These are phyloP conservation scores for Colaptes auratus DNA, from an alignment of 2,113 vertebrate species.

Conservation along the genomic window DNA sequence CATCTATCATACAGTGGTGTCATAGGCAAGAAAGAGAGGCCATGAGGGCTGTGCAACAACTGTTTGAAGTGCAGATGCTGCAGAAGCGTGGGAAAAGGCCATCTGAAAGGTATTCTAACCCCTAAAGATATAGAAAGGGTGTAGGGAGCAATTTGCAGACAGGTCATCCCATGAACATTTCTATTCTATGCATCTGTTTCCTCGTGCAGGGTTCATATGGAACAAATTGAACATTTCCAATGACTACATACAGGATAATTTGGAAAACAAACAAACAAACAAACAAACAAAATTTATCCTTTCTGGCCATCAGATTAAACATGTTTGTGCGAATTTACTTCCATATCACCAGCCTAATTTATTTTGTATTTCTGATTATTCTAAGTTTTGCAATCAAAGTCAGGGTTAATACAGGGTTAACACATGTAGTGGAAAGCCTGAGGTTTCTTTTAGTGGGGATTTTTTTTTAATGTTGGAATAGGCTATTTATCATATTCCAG, in stretches of 20 bases:
- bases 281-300: not conserved
- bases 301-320: not conserved
- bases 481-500: slow-evolving; percentile 56
- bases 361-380: not conserved
- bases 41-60: not conserved
- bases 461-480: slow-evolving; percentile 20
- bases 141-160: not conserved
- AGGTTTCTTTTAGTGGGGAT: not conserved
- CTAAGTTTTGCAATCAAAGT: not conserved
- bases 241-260: no score
- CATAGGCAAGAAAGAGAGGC: not conserved
- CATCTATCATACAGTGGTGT: not conserved
- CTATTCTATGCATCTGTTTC: not conserved
- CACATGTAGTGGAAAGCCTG: slow-evolving; percentile 7
- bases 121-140: not conserved
- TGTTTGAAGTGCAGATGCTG: no score
- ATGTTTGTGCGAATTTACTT: not conserved
- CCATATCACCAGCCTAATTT: not conserved
- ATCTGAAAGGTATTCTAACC: not conserved
- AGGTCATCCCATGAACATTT: not conserved
- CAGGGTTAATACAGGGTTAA: slow-evolving; percentile 48
- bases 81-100: not conserved
- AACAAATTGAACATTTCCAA: not conserved
- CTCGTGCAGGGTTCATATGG: not conserved
- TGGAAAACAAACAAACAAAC: no score